Evolutionary conservation across 2,797 vertebrate genomes (phyloP), one percentile per base, ranked within the genome.

Genomic region (Vespertilio murinus): DNA sequence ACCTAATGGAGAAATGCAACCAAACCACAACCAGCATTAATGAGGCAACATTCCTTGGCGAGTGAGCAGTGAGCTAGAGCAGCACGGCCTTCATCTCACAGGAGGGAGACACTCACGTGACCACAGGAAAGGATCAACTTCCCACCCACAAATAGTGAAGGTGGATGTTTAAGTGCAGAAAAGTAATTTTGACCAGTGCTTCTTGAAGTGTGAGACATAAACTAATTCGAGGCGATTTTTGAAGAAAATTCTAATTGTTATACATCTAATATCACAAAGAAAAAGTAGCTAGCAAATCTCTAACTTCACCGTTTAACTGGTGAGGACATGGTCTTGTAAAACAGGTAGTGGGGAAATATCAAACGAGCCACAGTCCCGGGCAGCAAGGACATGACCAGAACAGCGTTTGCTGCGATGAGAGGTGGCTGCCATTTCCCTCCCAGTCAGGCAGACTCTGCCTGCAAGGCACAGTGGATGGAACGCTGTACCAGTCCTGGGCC

Each of bases 1-100:
- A 96, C 96, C 95, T 91, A 96, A 97, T 3, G 90, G 96, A 96
- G 80, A 96, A 88, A 33, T 28, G 96, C 94, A 73, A 87, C 3
- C 65, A 92, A 0, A 91, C 91, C 81, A 38, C 1, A 8, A n/a
- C 25, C 33, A 12, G 12, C 0, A 3, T 75, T 74, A 71, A 22
- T 1, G 7, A 64, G 83, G 25, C 4, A 1, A 25, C 22, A 1
- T 0, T 35, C 70, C 18, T 13, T 6, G 8, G 71, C 6, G 0
- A 25, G 22, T 20, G 22, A 81, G 42, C n/a, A 42, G 28, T 5
- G 52, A 61, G 54, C 38, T n/a, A 4, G n/a, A 11, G 52, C 28
- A 42, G 8, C 5, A 23, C 1, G 16, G 67, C 71, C 49, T 38
- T n/a, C 17, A n/a, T 6, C 16, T 11, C 13, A 28, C 23, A 71